phyloP scores from a whole-genome alignment of 2,888 invertebrate genomes.

The Aquatica leii region DNA sequence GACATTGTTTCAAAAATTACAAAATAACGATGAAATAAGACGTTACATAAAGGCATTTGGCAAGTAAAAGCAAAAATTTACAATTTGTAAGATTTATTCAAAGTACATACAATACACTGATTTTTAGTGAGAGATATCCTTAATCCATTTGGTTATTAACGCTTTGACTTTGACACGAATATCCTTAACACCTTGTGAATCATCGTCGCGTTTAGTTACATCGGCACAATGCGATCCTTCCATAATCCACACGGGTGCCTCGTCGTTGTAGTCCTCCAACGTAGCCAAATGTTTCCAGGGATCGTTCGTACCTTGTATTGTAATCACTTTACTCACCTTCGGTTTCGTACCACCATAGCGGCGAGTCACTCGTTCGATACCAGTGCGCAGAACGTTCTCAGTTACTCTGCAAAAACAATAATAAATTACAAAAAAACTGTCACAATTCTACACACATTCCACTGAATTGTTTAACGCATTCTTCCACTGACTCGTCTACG shows the following conservation, averaged over 20 bases:
- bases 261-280: conserved; percentile 22
- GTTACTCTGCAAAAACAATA: conserved; percentile 14
- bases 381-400: conserved; percentile 11
- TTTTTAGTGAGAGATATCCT: conserved; percentile 13
- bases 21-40: too few species aligned
- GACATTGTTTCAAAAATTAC: too few species aligned
- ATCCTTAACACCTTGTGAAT: conserved; percentile 10
- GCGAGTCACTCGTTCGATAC: conserved; percentile 14
- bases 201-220: conserved; percentile 5
- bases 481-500: conserved; percentile 22
- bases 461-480: conserved; percentile 14
- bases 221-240: conserved; percentile 27
- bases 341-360: conserved; percentile 24
- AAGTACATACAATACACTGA: too few species aligned
- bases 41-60: too few species aligned
- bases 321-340: conserved; percentile 18
- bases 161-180: conserved; percentile 10
- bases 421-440: neutral
- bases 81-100: too few species aligned
- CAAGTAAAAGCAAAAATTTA: too few species aligned
- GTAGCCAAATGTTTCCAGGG: conserved; percentile 24
- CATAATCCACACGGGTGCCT: conserved; percentile 19
- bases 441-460: conserved; percentile 11
- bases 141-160: conserved; percentile 17
- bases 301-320: conserved; percentile 23